phyloP scores from a whole-genome alignment of 1,140 invertebrate species.

The Streblospio benedicti region DNA sequence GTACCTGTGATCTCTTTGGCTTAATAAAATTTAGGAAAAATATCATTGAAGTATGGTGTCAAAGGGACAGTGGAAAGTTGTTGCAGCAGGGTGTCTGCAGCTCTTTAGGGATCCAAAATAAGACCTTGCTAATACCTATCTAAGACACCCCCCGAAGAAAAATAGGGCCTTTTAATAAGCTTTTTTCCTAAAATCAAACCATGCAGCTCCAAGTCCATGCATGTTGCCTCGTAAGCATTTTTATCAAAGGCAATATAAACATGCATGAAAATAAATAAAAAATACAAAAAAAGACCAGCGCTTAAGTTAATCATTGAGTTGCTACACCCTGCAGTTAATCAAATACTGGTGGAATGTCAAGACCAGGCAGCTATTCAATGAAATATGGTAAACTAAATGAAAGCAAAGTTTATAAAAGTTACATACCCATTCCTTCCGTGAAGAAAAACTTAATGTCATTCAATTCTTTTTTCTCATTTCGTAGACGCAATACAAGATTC shows the following conservation, averaged over 20 bases:
- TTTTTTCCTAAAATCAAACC: too few relatives aligned
- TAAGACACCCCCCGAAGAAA: too few relatives aligned
- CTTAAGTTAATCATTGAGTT: neutral
- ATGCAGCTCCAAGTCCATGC: too few relatives aligned
- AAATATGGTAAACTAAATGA: neutral
- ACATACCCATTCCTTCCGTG: conserved; percentile 62
- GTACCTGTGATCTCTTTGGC: neutral
- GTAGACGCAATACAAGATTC: conserved; percentile 39
- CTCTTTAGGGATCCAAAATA: too few relatives aligned
- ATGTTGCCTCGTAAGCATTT: too few relatives aligned
- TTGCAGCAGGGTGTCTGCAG: too few relatives aligned
- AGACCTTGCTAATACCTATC: too few relatives aligned
- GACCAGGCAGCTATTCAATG: neutral
- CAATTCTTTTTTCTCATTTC: conserved; percentile 79
- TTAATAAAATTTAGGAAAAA: too few relatives aligned
- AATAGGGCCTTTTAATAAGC: too few relatives aligned
- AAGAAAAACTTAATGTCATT: conserved; percentile 98
- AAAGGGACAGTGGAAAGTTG: too few relatives aligned
- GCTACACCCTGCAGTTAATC: neutral
- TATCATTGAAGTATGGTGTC: too few relatives aligned
- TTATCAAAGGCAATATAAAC: too few relatives aligned
- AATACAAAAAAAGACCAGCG: neutral
- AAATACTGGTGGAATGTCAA: neutral
- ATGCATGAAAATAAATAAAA: neutral
- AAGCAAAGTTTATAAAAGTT: neutral